Conservation (phyloP, 30 jellyfish, hydroid and myxozoan genomes). For the Aurelia aurita region DNA sequence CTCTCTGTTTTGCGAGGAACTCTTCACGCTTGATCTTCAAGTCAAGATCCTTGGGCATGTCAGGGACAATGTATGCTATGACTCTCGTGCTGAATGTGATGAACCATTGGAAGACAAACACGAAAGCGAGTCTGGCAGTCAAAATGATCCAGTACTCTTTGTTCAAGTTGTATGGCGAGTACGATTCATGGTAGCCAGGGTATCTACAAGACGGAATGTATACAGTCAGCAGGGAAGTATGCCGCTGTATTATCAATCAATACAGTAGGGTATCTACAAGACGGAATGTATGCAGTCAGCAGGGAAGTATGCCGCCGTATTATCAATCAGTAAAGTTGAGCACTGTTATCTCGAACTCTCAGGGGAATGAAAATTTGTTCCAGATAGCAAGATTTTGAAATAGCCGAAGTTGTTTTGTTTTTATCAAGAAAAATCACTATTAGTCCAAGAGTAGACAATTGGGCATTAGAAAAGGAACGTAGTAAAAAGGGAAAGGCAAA, state of each 20-base stretch:
- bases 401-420: too few species aligned
- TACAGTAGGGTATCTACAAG: slow-evolving; percentile 66
- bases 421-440: too few species aligned
- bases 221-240: background rate
- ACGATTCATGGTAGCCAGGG: slow-evolving; percentile 92
- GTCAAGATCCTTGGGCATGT: slow-evolving; percentile 90
- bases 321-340: background rate
- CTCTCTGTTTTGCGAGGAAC: slow-evolving; percentile 80
- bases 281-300: background rate
- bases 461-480: too few species aligned
- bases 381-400: too few species aligned
- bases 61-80: slow-evolving; percentile 88
- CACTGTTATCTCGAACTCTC: too few species aligned
- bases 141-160: slow-evolving; percentile 83
- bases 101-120: slow-evolving; percentile 94
- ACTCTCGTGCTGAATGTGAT: slow-evolving; percentile 72
- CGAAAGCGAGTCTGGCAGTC: slow-evolving; percentile 94
- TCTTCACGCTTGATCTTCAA: slow-evolving; percentile 94
- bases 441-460: too few species aligned
- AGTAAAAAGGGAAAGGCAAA: too few species aligned
- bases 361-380: too few species aligned
- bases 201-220: slow-evolving; percentile 51
- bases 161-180: slow-evolving; percentile 70
- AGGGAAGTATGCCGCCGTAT: background rate
- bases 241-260: background rate